phyloP scores from a whole-genome alignment of 2,797 vertebrate genomes.

The Premnoplex brunnescens region DNA sequence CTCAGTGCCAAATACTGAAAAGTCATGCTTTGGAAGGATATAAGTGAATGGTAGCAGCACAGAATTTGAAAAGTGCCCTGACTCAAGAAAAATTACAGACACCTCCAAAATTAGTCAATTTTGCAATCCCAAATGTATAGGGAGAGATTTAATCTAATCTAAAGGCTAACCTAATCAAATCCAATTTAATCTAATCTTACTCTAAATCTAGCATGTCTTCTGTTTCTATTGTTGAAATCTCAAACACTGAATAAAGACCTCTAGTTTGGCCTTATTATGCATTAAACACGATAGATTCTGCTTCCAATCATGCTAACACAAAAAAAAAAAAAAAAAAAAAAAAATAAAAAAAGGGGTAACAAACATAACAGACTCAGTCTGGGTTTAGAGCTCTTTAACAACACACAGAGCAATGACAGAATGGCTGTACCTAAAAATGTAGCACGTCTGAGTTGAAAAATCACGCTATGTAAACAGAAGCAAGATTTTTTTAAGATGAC shows the following conservation, averaged over 20 bases:
- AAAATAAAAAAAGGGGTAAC: not conserved
- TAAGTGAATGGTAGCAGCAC: not conserved
- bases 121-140: not conserved
- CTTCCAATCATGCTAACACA: not conserved
- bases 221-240: not conserved
- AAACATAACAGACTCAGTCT: not conserved
- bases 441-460: not conserved
- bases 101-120: not conserved
- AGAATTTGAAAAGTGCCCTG: not conserved
- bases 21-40: not conserved
- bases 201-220: not conserved
- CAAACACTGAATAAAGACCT: not conserved
- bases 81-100: not conserved
- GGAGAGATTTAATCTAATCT: not conserved
- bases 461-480: not conserved
- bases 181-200: not conserved
- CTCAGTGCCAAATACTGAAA: not conserved
- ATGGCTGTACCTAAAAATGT: not conserved
- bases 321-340: no score
- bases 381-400: not conserved
- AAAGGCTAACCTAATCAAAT: not conserved
- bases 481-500: not conserved
- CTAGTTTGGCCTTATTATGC: not conserved
- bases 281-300: not conserved
- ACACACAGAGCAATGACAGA: not conserved